Base-by-base conservation (phyloP, 2,888 invertebrate genomes). In the Chrysolina haemoptera region DNA sequence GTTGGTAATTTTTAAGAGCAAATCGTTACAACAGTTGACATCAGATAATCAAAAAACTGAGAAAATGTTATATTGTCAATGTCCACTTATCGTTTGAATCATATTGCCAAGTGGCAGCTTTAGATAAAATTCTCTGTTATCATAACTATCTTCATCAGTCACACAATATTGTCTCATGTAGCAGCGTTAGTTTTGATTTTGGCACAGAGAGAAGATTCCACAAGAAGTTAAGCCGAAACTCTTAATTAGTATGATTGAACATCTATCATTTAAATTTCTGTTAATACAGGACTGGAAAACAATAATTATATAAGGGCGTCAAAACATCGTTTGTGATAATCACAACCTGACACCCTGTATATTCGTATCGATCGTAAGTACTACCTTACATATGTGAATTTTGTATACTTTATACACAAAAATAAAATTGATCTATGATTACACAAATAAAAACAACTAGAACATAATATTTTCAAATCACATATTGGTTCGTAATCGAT, bases 341-440 rank as follows among this genome's bases (percentile, higher is more conserved):
- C n/a, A 50, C 20, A 22, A 27, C 9, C 48, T 22, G 9, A 27
- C 48, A 66, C 66, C 50, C 66, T 66, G 66, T 27, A 11, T 27
- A 53, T 18, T 67, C 67, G 67, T 67, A 67, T 67, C 40, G 67
- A 41, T 67, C 67, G 55, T 53, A 35, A 59, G 35, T 35, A 67
- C 40, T 67, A 67, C 35, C 20, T 67, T 40, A 67, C 40, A 67
- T 41, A 53, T 50, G 40, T 67, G 14, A 67, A 67, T 40, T 41
- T 50, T 76, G 62, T 73, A 73, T 72, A 71, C 41, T 22, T 12
- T 77, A 77, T 75, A 70, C 75, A 75, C 70, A 75, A 77, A 77
- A 75, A 77, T 75, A 75, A 77, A 75, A 75, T 75, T 71, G 53
- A 53, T 75, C 68, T 73, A 75, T 75, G 73, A 66, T 63, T 74